Evolutionary conservation across 1,140 invertebrate genomes (phyloP), one percentile per base, ranked within the genome.

Genomic region (Atopsyche davidsoni): DNA sequence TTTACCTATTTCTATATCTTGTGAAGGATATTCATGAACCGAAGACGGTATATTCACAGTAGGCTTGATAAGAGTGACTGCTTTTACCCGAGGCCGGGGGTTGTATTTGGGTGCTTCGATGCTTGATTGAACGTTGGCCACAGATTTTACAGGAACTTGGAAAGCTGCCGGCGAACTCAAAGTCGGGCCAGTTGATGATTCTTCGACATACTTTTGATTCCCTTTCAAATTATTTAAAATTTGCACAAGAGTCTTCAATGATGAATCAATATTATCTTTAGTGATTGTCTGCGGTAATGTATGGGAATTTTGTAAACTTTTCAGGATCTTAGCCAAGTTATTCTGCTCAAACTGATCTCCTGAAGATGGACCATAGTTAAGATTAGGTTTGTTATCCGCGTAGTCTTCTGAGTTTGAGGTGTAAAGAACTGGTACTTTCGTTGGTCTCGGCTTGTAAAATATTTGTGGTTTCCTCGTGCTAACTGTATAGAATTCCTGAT

Each of bases 191-290:
- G 35, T 39, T 0, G 35, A 36, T 6, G 38, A 46, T 4, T 25
- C 36, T 22, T 64, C 64, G 17, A 62, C 63, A 36, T 65, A 56
- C 24, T 67, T 70, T 40, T 74, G 68, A 41, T 67, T 67, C 46
- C 75, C 69, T 60, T 81, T 83, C 11, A 87, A 68, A 31, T 79
- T 76, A 40, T 80, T 79, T 2, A 87, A 61, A 24, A 88, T 85
- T 59, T 82, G 80, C 7, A 87, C 75, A 13, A 89, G 65, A 0
- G 85, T 87, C 60, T 79, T 80, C 22, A 89, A 85, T 32, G 85
- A 88, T 31, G 81, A 80, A 48, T 85, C 83, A 19, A 89, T 79
- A 59, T 89, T 89, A 46, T 86, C 81, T 24, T 78, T 75, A 18
- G 80, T 87, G 2, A 89, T 70, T 9, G 77, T 81, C 53, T 87